A percentile compares a stretch with the other conserved stretches of the same genome.
Evolutionary conservation across 2,888 invertebrate genomes (phyloP).

Genomic region (Nemapogon koenigi): DNA sequence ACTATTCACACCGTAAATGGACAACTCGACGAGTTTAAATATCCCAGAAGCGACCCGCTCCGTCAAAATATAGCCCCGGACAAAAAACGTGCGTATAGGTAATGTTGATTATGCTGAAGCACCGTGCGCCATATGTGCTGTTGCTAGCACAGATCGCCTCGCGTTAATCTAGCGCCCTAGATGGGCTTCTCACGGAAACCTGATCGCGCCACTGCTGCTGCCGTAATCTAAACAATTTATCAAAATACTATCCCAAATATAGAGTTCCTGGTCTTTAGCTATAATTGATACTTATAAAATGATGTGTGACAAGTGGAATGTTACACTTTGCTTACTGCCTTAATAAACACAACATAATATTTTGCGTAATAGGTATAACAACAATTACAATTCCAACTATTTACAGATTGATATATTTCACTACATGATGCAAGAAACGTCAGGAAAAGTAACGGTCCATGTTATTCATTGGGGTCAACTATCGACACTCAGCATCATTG

Average conservation of each 20-base stretch:
- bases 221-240: constrained; percentile 51
- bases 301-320: no score
- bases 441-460: constrained; percentile 45
- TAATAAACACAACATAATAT: no score
- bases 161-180: constrained; percentile 54
- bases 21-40: constrained; percentile 18
- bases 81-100: constrained; percentile 4
- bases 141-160: constrained; percentile 32
- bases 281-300: constrained; percentile 6
- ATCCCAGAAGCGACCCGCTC: constrained; percentile 13
- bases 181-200: constrained; percentile 47
- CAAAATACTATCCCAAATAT: constrained; percentile 51
- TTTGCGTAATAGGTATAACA: no score
- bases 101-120: not conserved
- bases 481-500: not conserved
- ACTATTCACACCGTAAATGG: constrained; percentile 15
- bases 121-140: no score
- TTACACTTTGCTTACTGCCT: no score
- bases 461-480: constrained; percentile 56
- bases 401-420: constrained; percentile 1
- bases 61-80: constrained; percentile 3
- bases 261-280: constrained; percentile 46
- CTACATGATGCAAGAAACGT: constrained; percentile 8
- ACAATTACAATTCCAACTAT: no score
- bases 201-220: constrained; percentile 44